These are phyloP conservation scores for Conus ventricosus DNA, from an alignment of 1,140 invertebrate species.

Conservation along the genomic window DNA sequence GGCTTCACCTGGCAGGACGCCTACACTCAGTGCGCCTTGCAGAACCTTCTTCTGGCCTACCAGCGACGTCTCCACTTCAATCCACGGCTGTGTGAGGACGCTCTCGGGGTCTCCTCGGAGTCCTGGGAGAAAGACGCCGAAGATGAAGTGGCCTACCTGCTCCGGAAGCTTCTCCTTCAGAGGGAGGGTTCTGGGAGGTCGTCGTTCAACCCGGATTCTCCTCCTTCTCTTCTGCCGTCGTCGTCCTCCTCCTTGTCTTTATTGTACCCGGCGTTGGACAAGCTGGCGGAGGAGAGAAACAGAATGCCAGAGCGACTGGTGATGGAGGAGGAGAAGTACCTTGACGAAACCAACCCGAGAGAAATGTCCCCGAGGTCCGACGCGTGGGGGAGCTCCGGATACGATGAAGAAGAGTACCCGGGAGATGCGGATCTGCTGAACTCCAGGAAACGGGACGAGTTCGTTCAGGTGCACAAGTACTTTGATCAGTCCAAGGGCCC, in stretches of 20 bases:
- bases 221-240: too few relatives aligned
- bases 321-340: background rate
- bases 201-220: background rate
- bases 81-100: constrained; percentile 47
- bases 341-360: background rate
- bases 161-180: constrained; percentile 44
- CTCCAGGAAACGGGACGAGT: constrained; percentile 64
- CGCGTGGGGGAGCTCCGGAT: background rate
- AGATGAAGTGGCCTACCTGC: constrained; percentile 47
- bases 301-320: background rate
- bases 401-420: background rate
- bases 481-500: constrained; percentile 60
- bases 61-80: constrained; percentile 40
- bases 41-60: constrained; percentile 56
- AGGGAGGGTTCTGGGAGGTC: background rate
- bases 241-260: background rate
- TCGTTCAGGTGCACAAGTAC: constrained; percentile 65
- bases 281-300: background rate
- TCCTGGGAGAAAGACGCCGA: constrained; percentile 18
- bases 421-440: constrained; percentile 17
- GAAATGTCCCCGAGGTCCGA: background rate
- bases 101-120: constrained; percentile 37
- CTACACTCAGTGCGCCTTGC: constrained; percentile 62
- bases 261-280: background rate
- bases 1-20: constrained; percentile 62